Base-by-base conservation (phyloP, 2,888 invertebrate species). In the Conops quadrifasciatus region DNA sequence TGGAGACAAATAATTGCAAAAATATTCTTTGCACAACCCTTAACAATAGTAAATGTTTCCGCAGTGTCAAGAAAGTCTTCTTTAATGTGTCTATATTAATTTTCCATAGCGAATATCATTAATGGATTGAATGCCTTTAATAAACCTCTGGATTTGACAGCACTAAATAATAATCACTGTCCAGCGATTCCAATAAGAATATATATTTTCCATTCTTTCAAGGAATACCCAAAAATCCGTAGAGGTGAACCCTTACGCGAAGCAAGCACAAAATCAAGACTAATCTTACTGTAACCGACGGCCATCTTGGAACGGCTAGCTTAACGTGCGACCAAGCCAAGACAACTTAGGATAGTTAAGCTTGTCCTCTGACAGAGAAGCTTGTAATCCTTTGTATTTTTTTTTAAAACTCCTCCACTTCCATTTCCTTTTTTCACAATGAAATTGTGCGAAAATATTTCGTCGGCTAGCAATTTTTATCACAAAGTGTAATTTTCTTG, bases 301-400 rank as follows among this genome's bases (percentile, higher is more conserved):
- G 83, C 83, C 83, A 83, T 83, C 82, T 83, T 83, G 83, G 78
- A 83, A 81, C 77, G 81, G 77, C 76, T 63, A 65, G 76, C 75
- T 74, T 43, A 67, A 21, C 1, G 36, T 4, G 43, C 30, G 49
- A 11, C 30, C 19, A n/a, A 67, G 47, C 53, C 11, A 9, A 59
- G 36, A 28, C 47, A 28, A 47, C 36, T 49, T 19, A 11, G 58
- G 58, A 53, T 21, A 49, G n/a, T 49, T 49, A 56, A 58, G 16
- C 45, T 58, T 16, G 19, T 64, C 47, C 19, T 5, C 16, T 49
- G 49, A 65, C n/a, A 3, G 51, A 9, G 47, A 19, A 2, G 3
- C 11, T 1, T 21, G 53, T 30, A 21, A 53, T 26, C 51, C 43
- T 9, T 43, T 19, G 4, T 30, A 16, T 13, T 13, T 4, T 62